Conservation (phyloP, 2,888 invertebrate genomes). For the Physocephala rufipes region DNA sequence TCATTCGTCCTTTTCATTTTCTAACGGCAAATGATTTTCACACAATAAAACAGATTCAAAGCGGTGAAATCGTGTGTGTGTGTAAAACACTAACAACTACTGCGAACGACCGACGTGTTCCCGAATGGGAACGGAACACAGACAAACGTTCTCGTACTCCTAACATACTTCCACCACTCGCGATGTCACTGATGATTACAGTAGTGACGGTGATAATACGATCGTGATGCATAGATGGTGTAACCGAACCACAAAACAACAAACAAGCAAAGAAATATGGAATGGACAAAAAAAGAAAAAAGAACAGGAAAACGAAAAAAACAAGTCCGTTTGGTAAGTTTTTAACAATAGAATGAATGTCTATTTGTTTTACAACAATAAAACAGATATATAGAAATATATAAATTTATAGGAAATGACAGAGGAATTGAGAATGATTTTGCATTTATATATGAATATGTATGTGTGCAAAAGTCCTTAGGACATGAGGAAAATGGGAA, state of each 20-base stretch:
- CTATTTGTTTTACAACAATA: conserved; percentile 24
- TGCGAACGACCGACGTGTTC: too few species aligned
- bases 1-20: too few species aligned
- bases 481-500: conserved; percentile 42
- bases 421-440: conserved; percentile 41
- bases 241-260: conserved; percentile 15
- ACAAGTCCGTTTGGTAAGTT: too few species aligned
- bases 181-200: not conserved
- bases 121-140: too few species aligned
- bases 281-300: too few species aligned
- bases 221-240: not conserved
- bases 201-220: conserved; percentile 5
- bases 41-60: too few species aligned
- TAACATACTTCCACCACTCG: too few species aligned
- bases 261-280: conserved; percentile 40
- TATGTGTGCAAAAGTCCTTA: conserved; percentile 46
- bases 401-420: conserved; percentile 39
- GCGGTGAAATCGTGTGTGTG: too few species aligned
- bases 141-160: too few species aligned
- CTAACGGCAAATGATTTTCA: too few species aligned
- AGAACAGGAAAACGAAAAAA: too few species aligned
- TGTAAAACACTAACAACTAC: too few species aligned
- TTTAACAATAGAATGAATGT: conserved; percentile 68
- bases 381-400: conserved; percentile 45
- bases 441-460: conserved; percentile 41